Conservation (phyloP, 2,888 invertebrate genomes). For the Drosophila austrosaltans region DNA sequence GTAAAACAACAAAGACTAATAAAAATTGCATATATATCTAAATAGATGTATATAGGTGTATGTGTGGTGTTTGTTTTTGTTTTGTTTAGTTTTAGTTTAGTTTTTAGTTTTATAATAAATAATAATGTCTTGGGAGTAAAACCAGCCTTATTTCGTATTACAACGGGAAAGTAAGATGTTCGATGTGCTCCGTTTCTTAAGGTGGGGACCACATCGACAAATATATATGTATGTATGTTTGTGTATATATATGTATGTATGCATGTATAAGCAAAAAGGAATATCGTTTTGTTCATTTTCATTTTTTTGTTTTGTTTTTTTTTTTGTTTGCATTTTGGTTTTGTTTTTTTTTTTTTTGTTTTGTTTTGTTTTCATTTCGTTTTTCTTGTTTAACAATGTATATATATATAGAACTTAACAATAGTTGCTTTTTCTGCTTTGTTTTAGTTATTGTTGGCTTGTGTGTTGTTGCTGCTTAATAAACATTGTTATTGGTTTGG, state of each 20-base stretch:
- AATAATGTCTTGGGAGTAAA: slow-evolving; percentile 84
- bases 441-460: slow-evolving; percentile 59
- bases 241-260: slow-evolving; percentile 40
- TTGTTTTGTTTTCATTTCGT: slow-evolving; percentile 20
- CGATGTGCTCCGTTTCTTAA: slow-evolving; percentile 42
- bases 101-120: slow-evolving; percentile 51
- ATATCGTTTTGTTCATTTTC: slow-evolving; percentile 63
- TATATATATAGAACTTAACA: slow-evolving; percentile 27
- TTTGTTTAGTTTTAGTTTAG: slow-evolving; percentile 20
- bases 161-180: slow-evolving; percentile 76
- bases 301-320: slow-evolving; percentile 11
- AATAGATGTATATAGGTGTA: slow-evolving; percentile 28
- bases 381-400: slow-evolving; percentile 23
- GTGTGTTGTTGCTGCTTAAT: slow-evolving; percentile 27
- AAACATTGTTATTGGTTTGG: slow-evolving; percentile 14
- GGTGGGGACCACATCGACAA: slow-evolving; percentile 43
- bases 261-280: slow-evolving; percentile 77
- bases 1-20: slow-evolving; percentile 52
- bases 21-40: slow-evolving; percentile 40
- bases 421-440: slow-evolving; percentile 26
- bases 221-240: slow-evolving; percentile 35
- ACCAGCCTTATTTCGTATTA: slow-evolving; percentile 83
- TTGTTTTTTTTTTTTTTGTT: slow-evolving; percentile 29
- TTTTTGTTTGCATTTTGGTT: slow-evolving; percentile 45
- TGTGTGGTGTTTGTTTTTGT: slow-evolving; percentile 24